A percentile compares a stretch with the other conserved stretches of the same genome.
Conservation (phyloP, 2,797 vertebrate species). For the Acrossocheilus wenchowensis region DNA sequence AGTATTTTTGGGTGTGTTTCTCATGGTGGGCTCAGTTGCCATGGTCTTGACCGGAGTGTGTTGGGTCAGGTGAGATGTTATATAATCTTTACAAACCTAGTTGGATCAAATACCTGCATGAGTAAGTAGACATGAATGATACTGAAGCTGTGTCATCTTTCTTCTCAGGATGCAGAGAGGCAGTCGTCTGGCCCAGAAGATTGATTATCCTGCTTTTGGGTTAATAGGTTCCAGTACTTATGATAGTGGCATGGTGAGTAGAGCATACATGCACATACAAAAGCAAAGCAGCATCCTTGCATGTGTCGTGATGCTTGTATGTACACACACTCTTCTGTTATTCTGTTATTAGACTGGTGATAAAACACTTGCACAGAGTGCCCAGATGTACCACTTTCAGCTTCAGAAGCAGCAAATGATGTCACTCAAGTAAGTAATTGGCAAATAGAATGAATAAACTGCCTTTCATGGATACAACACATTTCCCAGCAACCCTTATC, state of each 20-base stretch:
- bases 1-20: slow-evolving; percentile 84
- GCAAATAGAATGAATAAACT: not conserved
- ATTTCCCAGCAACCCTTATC: not conserved
- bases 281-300: not conserved
- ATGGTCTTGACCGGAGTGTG: slow-evolving; percentile 81
- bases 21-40: slow-evolving; percentile 77
- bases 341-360: slow-evolving; percentile 82
- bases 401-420: slow-evolving; percentile 97
- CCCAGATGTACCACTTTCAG: slow-evolving; percentile 97
- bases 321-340: slow-evolving; percentile 3
- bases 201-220: slow-evolving; percentile 80
- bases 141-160: not conserved
- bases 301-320: not conserved
- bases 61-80: slow-evolving; percentile 87
- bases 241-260: slow-evolving; percentile 81
- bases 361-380: slow-evolving; percentile 89
- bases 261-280: not conserved
- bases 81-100: not conserved
- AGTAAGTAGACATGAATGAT: not conserved
- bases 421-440: slow-evolving; percentile 87
- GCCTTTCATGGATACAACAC: not conserved
- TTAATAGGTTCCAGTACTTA: slow-evolving; percentile 73
- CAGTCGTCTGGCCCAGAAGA: slow-evolving; percentile 82
- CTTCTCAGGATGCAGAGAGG: slow-evolving; percentile 84
- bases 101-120: not conserved